phyloP scores from a whole-genome alignment of 1,140 invertebrate genomes.

The Drosophila lacertosa region DNA sequence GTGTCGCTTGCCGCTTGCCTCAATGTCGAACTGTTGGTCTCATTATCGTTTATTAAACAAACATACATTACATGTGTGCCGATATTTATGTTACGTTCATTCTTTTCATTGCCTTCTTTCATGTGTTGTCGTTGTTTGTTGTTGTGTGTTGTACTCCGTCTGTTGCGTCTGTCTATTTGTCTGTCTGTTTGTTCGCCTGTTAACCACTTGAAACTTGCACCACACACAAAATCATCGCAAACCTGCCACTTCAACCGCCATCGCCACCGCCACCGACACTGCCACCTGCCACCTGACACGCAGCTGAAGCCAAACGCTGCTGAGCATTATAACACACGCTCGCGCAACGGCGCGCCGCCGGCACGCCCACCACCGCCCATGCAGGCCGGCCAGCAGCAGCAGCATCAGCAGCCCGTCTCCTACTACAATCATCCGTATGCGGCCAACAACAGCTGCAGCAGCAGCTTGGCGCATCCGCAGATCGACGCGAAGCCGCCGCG shows the following conservation, averaged over 20 bases:
- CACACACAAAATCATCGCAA: conserved; percentile 36
- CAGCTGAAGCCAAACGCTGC: conserved; percentile 79
- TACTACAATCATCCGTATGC: conserved; percentile 80
- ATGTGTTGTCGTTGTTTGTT: conserved; percentile 68
- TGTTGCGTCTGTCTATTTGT: conserved; percentile 47
- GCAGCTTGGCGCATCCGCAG: conserved; percentile 32
- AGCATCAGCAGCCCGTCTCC: conserved; percentile 43
- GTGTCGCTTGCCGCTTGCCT: conserved; percentile 7
- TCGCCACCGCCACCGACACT: conserved; percentile 28
- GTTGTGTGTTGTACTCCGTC: conserved; percentile 40
- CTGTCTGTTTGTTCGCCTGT: conserved; percentile 47
- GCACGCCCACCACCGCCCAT: conserved; percentile 69
- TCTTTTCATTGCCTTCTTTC: conserved; percentile 62
- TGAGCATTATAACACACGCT: conserved; percentile 47
- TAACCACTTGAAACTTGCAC: conserved; percentile 54
- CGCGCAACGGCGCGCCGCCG: conserved; percentile 54
- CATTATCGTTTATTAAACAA: conserved; percentile 54
- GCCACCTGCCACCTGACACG: conserved; percentile 21
- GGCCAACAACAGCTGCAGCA: conserved; percentile 11
- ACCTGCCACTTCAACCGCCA: conserved; percentile 29
- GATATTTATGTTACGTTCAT: conserved; percentile 61
- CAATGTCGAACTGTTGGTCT: conserved; percentile 26
- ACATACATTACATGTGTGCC: conserved; percentile 1
- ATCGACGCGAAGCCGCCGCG: conserved; percentile 59
- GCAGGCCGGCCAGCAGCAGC: conserved; percentile 21